A percentile compares a stretch with the other conserved stretches of the same genome.
These are phyloP conservation scores for Esox niger DNA, from an alignment of 2,113 vertebrate genomes.

Conservation along the genomic window DNA sequence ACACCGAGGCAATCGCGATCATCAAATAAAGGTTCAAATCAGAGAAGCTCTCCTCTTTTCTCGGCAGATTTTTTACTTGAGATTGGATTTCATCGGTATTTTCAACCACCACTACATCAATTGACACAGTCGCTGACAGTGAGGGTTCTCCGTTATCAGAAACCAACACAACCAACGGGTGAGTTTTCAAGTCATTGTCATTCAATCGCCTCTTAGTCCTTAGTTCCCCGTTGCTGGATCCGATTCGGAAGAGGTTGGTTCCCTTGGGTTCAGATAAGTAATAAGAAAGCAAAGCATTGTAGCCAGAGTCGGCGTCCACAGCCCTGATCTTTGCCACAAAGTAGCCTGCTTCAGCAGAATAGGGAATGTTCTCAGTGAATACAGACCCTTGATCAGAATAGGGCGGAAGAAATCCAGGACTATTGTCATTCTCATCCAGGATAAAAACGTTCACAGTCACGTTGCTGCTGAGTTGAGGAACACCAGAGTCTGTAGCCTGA, in stretches of 20 bases:
- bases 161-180: conserved; percentile 76
- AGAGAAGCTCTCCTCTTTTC: conserved; percentile 59
- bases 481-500: conserved; percentile 78
- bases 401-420: conserved; percentile 74
- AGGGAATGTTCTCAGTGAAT: conserved; percentile 72
- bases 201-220: conserved; percentile 67
- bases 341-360: conserved; percentile 74
- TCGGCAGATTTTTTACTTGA: conserved; percentile 68
- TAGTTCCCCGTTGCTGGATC: conserved; percentile 56
- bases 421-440: conserved; percentile 81
- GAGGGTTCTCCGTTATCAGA: conserved; percentile 75
- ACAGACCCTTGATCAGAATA: conserved; percentile 65
- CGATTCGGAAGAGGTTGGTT: conserved; percentile 58
- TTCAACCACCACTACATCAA: conserved; percentile 77
- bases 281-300: conserved; percentile 62
- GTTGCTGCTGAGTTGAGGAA: conserved; percentile 73
- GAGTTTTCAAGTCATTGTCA: conserved; percentile 73
- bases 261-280: conserved; percentile 52
- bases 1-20: conserved; percentile 71
- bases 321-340: conserved; percentile 64
- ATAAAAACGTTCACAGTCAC: conserved; percentile 77
- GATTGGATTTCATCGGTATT: conserved; percentile 69
- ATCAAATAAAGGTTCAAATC: conserved; percentile 75
- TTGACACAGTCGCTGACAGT: conserved; percentile 71
- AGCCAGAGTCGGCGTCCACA: conserved; percentile 58